Evolutionary conservation across 2,797 vertebrate species (phyloP), one percentile per base, ranked within the genome.

Genomic region (Spheniscus humboldti): DNA sequence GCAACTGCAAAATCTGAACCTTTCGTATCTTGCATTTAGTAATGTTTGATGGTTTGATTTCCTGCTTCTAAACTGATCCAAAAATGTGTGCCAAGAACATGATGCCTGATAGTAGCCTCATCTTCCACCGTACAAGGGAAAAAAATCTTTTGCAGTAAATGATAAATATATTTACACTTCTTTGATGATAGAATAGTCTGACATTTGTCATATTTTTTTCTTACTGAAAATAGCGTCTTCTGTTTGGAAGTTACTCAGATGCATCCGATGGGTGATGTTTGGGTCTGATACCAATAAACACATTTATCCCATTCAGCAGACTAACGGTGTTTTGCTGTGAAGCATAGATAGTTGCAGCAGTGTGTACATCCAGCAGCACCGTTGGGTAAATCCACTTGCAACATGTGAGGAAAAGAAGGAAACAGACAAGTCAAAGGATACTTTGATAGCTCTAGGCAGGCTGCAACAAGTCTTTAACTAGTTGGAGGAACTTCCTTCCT

Each of bases 41-140:
- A 64, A 82, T 67, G 68, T 95, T 94, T 92, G 77, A 86, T 93
- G 62, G 60, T 87, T 88, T 95, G 93, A 94, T 97, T 96, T 94
- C 68, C 84, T 93, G 41, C 62, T 88, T 68, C 72, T 68, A 62
- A 91, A 78, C 67, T 74, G 86, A 95, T 94, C 77, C 60, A 95
- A 94, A 96, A 87, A 76, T 56, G 24, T 81, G 63, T 89, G 68
- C 64, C 71, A 83, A 87, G 68, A 88, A 92, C 87, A 87, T 22
- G 50, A 89, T 69, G 41, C 50, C 48, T 83, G 45, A 85, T 83
- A 82, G 75, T 76, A 91, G 16, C 64, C 37, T 77, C 92, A 72
- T 80, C 60, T 80, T 77, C 63, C 8, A 10, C 53, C 18, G 23
- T 47, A 35, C 0, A 5, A 86, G 9, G 30, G 15, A 25, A 92